Conservation (phyloP, 1,140 invertebrate species). For the Hermetia illucens region DNA sequence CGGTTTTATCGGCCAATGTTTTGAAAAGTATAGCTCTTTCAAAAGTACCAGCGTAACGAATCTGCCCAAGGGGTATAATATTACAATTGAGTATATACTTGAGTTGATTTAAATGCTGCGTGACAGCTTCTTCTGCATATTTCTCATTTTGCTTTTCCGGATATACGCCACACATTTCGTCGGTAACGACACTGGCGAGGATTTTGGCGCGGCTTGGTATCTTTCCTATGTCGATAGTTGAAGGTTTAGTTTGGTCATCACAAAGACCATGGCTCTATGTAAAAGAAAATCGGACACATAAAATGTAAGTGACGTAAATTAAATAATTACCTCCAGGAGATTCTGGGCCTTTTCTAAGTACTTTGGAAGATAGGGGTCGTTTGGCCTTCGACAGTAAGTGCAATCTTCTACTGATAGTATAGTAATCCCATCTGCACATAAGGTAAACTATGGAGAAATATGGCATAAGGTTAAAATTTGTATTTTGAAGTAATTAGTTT, state of each 20-base stretch:
- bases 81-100: constrained; percentile 20
- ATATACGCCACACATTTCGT: constrained; percentile 11
- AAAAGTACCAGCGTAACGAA: constrained; percentile 41
- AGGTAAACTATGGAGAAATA: too few relatives aligned
- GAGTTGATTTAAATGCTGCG: constrained; percentile 30
- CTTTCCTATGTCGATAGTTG: constrained; percentile 22
- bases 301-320: neutral
- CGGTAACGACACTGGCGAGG: constrained; percentile 17
- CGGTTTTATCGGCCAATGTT: constrained; percentile 43
- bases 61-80: constrained; percentile 40
- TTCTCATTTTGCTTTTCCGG: constrained; percentile 17
- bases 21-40: constrained; percentile 53
- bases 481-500: too few relatives aligned
- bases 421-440: too few relatives aligned
- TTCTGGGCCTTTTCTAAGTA: neutral
- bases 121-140: constrained; percentile 26
- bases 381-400: constrained; percentile 9
- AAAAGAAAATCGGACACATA: neutral
- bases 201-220: constrained; percentile 18
- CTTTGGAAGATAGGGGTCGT: neutral
- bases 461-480: too few relatives aligned
- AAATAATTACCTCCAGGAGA: neutral
- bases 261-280: constrained; percentile 14
- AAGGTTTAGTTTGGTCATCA: constrained; percentile 14
- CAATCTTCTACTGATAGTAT: too few relatives aligned